Evolutionary conservation across 2,888 invertebrate species (phyloP).

Genomic region (Volucella inflata): DNA sequence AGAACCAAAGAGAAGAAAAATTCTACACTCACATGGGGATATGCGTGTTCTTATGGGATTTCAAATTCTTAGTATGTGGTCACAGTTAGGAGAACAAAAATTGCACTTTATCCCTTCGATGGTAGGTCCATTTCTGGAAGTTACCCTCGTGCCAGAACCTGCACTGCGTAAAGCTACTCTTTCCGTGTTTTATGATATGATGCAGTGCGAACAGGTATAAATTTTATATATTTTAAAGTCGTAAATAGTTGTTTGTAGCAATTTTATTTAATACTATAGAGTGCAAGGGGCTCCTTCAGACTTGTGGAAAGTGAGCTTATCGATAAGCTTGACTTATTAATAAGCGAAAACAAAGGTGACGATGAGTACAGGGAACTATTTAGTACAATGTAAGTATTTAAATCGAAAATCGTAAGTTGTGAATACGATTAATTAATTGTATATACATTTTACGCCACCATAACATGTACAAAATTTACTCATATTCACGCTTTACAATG

Average conservation of each 20-base stretch:
- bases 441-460: constrained; percentile 58
- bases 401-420: not conserved
- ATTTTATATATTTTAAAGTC: not conserved
- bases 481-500: constrained; percentile 73
- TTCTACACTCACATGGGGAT: constrained; percentile 92
- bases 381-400: constrained; percentile 95
- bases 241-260: not conserved
- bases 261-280: constrained; percentile 77
- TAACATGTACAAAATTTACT: constrained; percentile 68
- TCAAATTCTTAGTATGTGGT: constrained; percentile 96
- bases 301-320: constrained; percentile 97
- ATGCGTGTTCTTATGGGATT: constrained; percentile 97
- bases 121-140: constrained; percentile 96
- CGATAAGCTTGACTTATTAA: constrained; percentile 95
- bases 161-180: constrained; percentile 94
- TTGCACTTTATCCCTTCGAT: constrained; percentile 95
- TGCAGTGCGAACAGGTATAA: constrained; percentile 92
- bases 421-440: constrained; percentile 45
- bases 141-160: constrained; percentile 94
- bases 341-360: constrained; percentile 97
- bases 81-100: constrained; percentile 93
- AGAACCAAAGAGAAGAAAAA: constrained; percentile 91
- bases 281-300: constrained; percentile 92
- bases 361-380: constrained; percentile 96
- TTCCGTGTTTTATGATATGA: constrained; percentile 97